These are phyloP conservation scores for Sinohyriopsis cumingii DNA, from an alignment of 2,888 invertebrate species.

Conservation along the genomic window DNA sequence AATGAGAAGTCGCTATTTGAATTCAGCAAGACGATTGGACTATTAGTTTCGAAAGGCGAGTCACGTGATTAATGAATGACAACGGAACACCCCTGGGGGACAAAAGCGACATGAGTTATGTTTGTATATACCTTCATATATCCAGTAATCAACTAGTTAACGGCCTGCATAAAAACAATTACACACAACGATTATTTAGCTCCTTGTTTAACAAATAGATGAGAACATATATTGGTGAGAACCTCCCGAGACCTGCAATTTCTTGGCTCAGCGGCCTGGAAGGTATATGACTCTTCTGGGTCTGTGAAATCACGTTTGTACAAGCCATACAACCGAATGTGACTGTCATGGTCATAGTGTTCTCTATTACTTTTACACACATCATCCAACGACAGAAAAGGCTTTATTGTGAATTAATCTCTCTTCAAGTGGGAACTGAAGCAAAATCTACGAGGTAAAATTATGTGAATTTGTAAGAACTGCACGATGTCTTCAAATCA, in stretches of 20 bases:
- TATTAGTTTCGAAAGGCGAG: background rate
- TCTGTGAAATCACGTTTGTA: background rate
- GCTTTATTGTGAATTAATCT: too few species aligned
- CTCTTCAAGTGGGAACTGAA: too few species aligned
- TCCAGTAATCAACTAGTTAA: constrained; percentile 57
- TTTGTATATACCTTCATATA: constrained; percentile 51
- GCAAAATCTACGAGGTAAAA: too few species aligned
- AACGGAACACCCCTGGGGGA: constrained; percentile 14
- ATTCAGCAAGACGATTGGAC: background rate
- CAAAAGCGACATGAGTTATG: constrained; percentile 29
- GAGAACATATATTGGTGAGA: constrained; percentile 3
- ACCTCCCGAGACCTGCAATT: background rate
- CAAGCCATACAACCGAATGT: too few species aligned
- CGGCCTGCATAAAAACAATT: constrained; percentile 52
- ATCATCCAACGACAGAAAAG: too few species aligned
- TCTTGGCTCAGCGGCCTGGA: background rate
- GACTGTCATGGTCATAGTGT: too few species aligned
- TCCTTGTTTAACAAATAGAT: constrained; percentile 21
- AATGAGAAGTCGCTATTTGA: background rate
- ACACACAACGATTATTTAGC: constrained; percentile 41
- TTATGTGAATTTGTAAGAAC: background rate
- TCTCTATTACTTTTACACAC: too few species aligned
- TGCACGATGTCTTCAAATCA: background rate
- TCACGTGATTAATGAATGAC: background rate
- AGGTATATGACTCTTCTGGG: background rate